Evolutionary conservation across 2,113 vertebrate genomes (phyloP), one percentile per base, ranked within the genome.

Genomic region (Deroptyus accipitrinus): DNA sequence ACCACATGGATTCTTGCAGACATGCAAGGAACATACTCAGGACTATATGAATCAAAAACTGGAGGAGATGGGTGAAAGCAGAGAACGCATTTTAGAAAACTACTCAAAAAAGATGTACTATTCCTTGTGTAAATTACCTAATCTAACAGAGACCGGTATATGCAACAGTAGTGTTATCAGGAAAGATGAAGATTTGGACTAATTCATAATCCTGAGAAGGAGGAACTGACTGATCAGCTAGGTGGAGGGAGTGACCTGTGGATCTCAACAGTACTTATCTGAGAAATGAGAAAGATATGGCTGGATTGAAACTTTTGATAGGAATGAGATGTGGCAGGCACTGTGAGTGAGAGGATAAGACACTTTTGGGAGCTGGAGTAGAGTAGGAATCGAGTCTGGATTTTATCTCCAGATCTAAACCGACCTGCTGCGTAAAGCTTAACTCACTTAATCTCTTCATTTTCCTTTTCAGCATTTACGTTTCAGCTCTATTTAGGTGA

Each of bases 381-480:
- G 86, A 84, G 37, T 2, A 90, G 63, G 10, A 95, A 59, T 46
- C 35, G 15, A 22, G 41, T 89, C 75, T 87, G 67, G 62, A 83
- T 94, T 92, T 85, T 89, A 95, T 88, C 31, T 41, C 69, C 73
- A 73, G 80, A 86, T 86, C 80, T 72, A 78, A 95, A 93, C 22
- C 16, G 1, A 89, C 31, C 83, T 28, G 27, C 24, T 67, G 41
- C 0, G 5, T 51, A 37, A 92, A 73, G 59, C 49, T 76, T 89
- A 89, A 73, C 33, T 92, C n/a, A 12, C 35, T 95, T 89, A 28
- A 91, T 37, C 77, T 77, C 44, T 80, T 62, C 30, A 62, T 84
- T 94, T 94, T 66, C 44, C 49, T 72, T 79, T 93, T 82, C 44
- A 94, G 52, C 41, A 66, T 85, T 79, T 94, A 30, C 54, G 31